Evolutionary conservation across 2,888 invertebrate genomes (phyloP), one percentile per base, ranked within the genome.

Genomic region (Apodemia mormo): DNA sequence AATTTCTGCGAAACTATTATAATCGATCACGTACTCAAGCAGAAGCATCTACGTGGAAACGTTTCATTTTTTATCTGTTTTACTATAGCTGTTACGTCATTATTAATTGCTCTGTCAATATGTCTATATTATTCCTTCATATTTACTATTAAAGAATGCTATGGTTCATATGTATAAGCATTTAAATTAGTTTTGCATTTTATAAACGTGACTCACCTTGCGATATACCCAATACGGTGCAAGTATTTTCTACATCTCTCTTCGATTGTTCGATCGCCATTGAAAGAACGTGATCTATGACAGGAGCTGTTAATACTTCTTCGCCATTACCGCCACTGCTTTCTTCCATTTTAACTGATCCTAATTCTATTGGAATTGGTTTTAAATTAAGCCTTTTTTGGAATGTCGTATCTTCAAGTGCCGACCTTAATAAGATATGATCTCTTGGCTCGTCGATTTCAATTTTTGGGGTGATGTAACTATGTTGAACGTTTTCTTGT

Each of bases 201-300:
- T 65, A 68, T 75, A 75, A 71, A 73, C 68, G 33, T 83, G 81
- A 94, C 96, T 95, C 89, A 98, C 98, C 97, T 90, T 96, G 96
- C 85, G 97, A 96, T 89, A 98, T 98, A 88, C 96, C 97, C 81
- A 98, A 95, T 78, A 96, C 95, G 69, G 95, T 95, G 89, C 97
- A 98, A 10, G 97, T 97, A 82, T 95, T 96, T 85, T 96, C 96
- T 68, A 97, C 97, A 84, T 98, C 98, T 82, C 96, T 95, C 80
- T 96, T 96, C 76, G 97, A 96, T 85, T 98, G 97, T 83, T 97
- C 97, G 79, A 98, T 96, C 43, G 97, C 97, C 90, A 97, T 94
- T 73, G 96, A 96, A 68, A 97, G 94, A 52, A 97, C 97, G 22
- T 96, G 96, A 84, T 97, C 97, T 77, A 97, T 96, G 79, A 96